Evolutionary conservation across 2,888 invertebrate genomes (phyloP), one percentile per base, ranked within the genome.

Genomic region (Exocentrus adspersus): DNA sequence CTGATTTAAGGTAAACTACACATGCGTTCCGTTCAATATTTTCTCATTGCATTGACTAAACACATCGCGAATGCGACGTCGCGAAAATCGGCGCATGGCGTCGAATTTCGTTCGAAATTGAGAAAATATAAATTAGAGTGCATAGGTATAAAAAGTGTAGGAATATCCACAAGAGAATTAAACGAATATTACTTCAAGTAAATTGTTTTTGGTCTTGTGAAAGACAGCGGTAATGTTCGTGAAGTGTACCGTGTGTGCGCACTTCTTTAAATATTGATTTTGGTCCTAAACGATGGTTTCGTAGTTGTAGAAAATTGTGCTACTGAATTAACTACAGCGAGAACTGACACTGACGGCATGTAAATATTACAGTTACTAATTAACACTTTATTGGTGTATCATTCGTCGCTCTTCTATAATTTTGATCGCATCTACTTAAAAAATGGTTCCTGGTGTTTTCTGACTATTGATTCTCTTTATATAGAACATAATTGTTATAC

Each of bases 1-100:
- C 54, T 54, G 54, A 21, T 54, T 43, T 19, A 28, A 54, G 16
- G 62, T 60, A 50, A 64, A 64, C 61, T 59, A 67, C 68, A 71
- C 72, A 73, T 74, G 72, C 77, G 78, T 74, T 78, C 78, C 77
- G 78, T 74, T 78, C 78, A 71, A 78, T 79, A 79, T 75, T 75
- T 76, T 76, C 74, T 72, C 75, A 37, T n/a, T 24, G 24, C 71
- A 77, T 75, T 75, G 76, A 75, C 72, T 71, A 74, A 73, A 71
- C 72, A 74, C 69, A 75, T 75, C 77, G 76, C 77, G 77, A 75
- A 75, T 77, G 76, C 77, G 77, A 75, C 77, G 77, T 76, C 78
- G 77, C 77, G 60, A 70, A 74, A 74, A 73, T 67, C 76, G 77
- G 77, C 79, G 80, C 79, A 78, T 74, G 77, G 74, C 74, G 72